Base-by-base conservation (phyloP, 2,888 invertebrate species). In the Heliconius charithonia region DNA sequence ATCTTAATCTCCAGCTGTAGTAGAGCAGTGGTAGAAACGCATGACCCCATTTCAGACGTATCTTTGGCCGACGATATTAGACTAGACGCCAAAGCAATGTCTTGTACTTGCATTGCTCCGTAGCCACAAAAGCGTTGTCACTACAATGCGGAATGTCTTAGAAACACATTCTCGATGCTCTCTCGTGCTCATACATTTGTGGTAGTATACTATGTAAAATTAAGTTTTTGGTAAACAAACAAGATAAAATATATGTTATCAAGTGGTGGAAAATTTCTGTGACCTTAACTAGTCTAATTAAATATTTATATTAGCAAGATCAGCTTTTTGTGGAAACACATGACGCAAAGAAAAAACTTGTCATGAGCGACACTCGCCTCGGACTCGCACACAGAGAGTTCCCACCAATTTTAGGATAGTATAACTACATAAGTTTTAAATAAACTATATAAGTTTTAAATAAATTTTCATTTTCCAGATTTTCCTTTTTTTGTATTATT, bases 71-170 rank as follows among this genome's bases (percentile, higher is more conserved):
- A 74, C 19, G 77, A 78, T 78, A 78, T 78, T 74, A 78, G 73
- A 78, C 73, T 62, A 78, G 78, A 77, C 51, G 63, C 62, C 56
- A 72, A 59, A 73, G 72, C 73, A 78, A 78, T 59, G 73, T 78
- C 77, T 77, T 16, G 73, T 66, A 66, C 67, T 67, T 73, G 77
- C 77, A 77, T 78, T 66, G 67, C 73, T 67, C 32, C 74, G 59
- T 56, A 74, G 37, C 78, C 73, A 74, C 78, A 74, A 67, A 78
- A 78, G 73, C 59, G 78, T 59, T 69, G 73, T 78, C 78, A 66
- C 67, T 78, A 67, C 73, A 78, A 74, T 73, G 67, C 45, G 67
- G 74, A 78, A 77, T 77, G 62, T 74, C 73, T 74, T 32, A 41
- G 78, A 74, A 37, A 78, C 62, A 74, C 71, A 65, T 78, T 67